A percentile compares a stretch with the other conserved stretches of the same genome.
These are phyloP conservation scores for Pomacea maculata DNA, from an alignment of 1,140 invertebrate species.

Conservation along the genomic window DNA sequence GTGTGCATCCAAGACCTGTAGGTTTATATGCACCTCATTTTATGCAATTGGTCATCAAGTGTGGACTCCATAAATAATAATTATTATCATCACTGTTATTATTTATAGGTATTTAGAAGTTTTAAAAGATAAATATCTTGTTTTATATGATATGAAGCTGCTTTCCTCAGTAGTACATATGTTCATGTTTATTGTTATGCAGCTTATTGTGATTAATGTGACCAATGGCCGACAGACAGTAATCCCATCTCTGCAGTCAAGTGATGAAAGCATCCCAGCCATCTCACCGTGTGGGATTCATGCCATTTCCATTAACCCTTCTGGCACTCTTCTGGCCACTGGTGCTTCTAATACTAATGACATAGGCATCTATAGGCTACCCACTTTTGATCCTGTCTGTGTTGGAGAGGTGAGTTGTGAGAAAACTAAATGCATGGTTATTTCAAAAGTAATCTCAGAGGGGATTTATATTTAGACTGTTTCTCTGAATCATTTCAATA, in stretches of 20 bases:
- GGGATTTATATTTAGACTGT: too few species aligned
- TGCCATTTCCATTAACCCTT: slow-evolving; percentile 94
- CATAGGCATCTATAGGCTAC: slow-evolving; percentile 90
- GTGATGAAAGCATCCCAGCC: slow-evolving; percentile 66
- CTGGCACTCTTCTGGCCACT: slow-evolving; percentile 87
- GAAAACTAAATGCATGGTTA: background rate
- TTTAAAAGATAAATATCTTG: background rate
- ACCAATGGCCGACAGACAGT: slow-evolving; percentile 80
- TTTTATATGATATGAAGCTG: background rate
- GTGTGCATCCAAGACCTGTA: too few species aligned
- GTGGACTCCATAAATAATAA: background rate
- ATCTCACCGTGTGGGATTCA: slow-evolving; percentile 81
- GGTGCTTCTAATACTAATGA: slow-evolving; percentile 92
- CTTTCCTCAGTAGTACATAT: background rate
- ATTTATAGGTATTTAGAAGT: background rate
- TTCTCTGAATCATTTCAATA: too few species aligned
- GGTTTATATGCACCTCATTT: too few species aligned
- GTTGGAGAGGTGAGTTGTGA: slow-evolving; percentile 80
- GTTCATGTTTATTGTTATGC: slow-evolving; percentile 46
- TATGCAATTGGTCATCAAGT: too few species aligned
- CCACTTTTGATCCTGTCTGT: slow-evolving; percentile 92
- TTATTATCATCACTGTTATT: background rate
- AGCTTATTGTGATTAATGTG: slow-evolving; percentile 87
- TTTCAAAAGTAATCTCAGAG: too few species aligned
- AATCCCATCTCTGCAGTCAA: slow-evolving; percentile 74